These are phyloP conservation scores for Listrodromus nycthemerus DNA, from an alignment of 2,888 invertebrate species.

Conservation along the genomic window DNA sequence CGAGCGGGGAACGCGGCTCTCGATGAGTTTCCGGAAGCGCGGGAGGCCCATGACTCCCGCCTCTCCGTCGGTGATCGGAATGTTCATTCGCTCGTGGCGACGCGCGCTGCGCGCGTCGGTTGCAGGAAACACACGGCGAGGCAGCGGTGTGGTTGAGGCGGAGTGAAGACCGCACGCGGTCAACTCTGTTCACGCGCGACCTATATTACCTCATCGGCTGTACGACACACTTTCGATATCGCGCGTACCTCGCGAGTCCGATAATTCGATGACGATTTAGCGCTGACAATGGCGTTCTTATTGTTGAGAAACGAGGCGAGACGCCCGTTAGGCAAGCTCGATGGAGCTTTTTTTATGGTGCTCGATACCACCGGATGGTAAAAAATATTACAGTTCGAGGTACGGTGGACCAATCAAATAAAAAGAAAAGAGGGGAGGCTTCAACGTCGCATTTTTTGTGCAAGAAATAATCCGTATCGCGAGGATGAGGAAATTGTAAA, in stretches of 20 bases:
- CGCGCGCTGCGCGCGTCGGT: slow-evolving; percentile 1
- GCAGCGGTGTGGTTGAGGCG: neutral
- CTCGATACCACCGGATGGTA: too few relatives aligned
- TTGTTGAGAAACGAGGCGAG: neutral
- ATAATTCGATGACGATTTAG: neutral
- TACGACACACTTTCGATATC: slow-evolving; percentile 1
- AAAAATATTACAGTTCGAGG: too few relatives aligned
- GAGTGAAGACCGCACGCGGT: neutral
- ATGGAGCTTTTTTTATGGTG: too few relatives aligned
- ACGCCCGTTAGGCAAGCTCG: neutral
- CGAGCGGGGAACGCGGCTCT: neutral
- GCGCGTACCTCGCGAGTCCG: neutral
- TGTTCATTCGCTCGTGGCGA: slow-evolving; percentile 31
- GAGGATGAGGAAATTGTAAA: too few relatives aligned
- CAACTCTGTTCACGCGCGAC: slow-evolving; percentile 4
- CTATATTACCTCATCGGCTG: slow-evolving; percentile 4
- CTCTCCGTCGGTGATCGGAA: slow-evolving; percentile 26
- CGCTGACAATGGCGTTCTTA: neutral
- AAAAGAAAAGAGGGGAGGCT: too few relatives aligned
- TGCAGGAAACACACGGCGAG: slow-evolving; percentile 1
- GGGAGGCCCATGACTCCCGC: slow-evolving; percentile 15
- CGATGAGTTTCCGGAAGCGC: slow-evolving; percentile 22
- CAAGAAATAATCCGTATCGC: too few relatives aligned
- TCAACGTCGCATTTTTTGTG: too few relatives aligned
- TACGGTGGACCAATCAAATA: too few relatives aligned